Evolutionary conservation across 2,888 invertebrate genomes (phyloP), one percentile per base, ranked within the genome.

Genomic region (Psococerastis gibbosa): DNA sequence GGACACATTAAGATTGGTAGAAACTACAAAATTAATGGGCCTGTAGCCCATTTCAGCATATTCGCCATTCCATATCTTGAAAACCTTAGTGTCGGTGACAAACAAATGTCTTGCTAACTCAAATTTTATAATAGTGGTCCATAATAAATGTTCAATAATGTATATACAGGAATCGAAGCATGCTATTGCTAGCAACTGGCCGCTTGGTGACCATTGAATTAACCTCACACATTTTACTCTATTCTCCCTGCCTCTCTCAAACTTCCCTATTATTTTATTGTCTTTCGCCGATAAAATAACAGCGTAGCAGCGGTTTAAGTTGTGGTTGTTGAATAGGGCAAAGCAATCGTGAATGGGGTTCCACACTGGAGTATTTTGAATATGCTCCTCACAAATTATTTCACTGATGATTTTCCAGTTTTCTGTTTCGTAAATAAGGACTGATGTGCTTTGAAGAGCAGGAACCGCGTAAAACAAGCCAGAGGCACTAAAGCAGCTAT

Each of bases 401-500:
- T 27, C 27, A 27, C 11, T 27, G 6, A 9, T 11, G 11, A 27
- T 6, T 27, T 27, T 27, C 27, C 27, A 27, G 27, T 6, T 9
- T 27, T 27, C 11, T 27, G 27, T 27, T 6, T 9, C 27, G 27
- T 9, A 27, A 9, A 27, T 27, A 9, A 6, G 27, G 27, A 27
- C 8, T 11, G 6, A 9, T 27, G 8, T 11, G 27, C 27, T 27
- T 27, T 27, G 8, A 27, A 27, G 6, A 6, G 27, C 4, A 11
- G n/a, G 3, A 4, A 38, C 38, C 3, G 38, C 38, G 3, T 18
- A 18, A 17, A 20, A 38, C 20, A 18, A 13, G 3, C 38, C 38
- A 38, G 4, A 38, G 5, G 38, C 20, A 38, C 38, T 38, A 11
- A 38, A 38, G 8, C 3, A n/a, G n/a, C n/a, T n/a, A n/a, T n/a